Evolutionary conservation across 1,140 invertebrate species (phyloP).

Genomic region (Glossosoma conforme): DNA sequence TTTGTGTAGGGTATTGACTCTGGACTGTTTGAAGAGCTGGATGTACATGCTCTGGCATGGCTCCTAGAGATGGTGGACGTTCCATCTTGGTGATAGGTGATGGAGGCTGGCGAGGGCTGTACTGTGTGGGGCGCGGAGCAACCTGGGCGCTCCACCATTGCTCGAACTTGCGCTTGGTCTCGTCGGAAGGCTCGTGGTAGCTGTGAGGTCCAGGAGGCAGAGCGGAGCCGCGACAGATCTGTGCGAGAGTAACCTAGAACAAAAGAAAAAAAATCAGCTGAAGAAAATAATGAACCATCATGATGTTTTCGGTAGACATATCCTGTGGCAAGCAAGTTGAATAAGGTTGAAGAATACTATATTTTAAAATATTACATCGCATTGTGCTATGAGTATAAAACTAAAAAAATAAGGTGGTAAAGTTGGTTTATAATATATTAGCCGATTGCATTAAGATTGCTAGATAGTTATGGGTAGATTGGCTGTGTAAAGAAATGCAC

Average conservation of each 20-base stretch:
- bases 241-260: slow-evolving; percentile 68
- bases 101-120: slow-evolving; percentile 52
- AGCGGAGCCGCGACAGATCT: slow-evolving; percentile 66
- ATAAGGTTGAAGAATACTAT: too few species aligned
- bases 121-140: slow-evolving; percentile 54
- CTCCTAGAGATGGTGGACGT: slow-evolving; percentile 42
- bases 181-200: slow-evolving; percentile 66
- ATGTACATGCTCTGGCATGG: slow-evolving; percentile 52
- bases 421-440: too few species aligned
- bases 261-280: slow-evolving; percentile 27
- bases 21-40: slow-evolving; percentile 68
- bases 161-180: slow-evolving; percentile 71
- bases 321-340: too few species aligned
- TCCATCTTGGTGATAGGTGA: slow-evolving; percentile 48
- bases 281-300: too few species aligned
- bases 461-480: too few species aligned
- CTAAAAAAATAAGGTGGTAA: too few species aligned
- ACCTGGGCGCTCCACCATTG: slow-evolving; percentile 66
- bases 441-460: too few species aligned
- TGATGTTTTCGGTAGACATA: too few species aligned
- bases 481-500: too few species aligned
- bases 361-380: too few species aligned
- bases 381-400: too few species aligned
- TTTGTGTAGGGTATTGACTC: slow-evolving; percentile 73
- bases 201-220: slow-evolving; percentile 48